Percentiles rank a stretch among this genome's conserved stretches.
Evolutionary conservation across 2,888 invertebrate genomes (phyloP).

Genomic region (Stratiomys singularior): DNA sequence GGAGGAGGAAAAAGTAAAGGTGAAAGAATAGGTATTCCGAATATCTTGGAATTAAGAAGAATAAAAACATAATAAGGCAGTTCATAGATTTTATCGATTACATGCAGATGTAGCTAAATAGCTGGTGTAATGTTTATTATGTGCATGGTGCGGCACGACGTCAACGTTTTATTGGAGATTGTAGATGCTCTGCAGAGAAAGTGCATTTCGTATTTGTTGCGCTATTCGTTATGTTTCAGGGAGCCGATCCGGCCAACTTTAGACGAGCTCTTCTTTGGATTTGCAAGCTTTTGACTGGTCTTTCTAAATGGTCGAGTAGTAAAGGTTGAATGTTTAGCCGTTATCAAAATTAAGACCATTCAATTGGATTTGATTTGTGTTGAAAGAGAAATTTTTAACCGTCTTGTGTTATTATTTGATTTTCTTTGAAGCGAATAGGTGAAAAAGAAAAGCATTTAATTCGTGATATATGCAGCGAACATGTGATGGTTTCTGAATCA

Average conservation of each 20-base stretch:
- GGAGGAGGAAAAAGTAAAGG: background rate
- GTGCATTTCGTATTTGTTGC: conserved; percentile 9
- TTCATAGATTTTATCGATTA: conserved; percentile 1
- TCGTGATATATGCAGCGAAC: too few relatives aligned
- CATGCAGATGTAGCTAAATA: background rate
- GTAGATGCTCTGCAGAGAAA: background rate
- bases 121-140: background rate
- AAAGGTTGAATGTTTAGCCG: conserved; percentile 9
- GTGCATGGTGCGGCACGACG: background rate
- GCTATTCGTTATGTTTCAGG: background rate
- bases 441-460: background rate
- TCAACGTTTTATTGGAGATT: conserved; percentile 5
- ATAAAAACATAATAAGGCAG: background rate
- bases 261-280: too few relatives aligned
- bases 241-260: background rate
- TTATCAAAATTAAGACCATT: conserved; percentile 7
- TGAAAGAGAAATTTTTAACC: conserved; percentile 17
- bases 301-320: background rate
- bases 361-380: background rate
- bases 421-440: background rate
- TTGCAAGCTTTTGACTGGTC: background rate
- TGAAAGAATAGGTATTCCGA: background rate
- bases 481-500: too few relatives aligned
- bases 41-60: background rate
- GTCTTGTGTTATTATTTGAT: background rate